phyloP scores from a whole-genome alignment of 1,140 invertebrate species.

The Leptestheria dahalacensis region DNA sequence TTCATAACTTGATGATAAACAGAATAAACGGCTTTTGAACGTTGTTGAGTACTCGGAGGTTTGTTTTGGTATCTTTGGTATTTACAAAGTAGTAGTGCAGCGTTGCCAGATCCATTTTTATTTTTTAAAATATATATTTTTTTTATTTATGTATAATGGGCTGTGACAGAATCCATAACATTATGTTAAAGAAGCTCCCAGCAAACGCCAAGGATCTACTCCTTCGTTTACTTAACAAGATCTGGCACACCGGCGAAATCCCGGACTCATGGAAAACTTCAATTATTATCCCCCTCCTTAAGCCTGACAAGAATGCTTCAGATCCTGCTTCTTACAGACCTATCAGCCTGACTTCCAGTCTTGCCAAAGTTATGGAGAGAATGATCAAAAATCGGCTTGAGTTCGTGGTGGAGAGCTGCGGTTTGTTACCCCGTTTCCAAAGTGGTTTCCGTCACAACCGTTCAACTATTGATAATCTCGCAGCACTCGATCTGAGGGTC shows the following conservation, averaged over 20 bases:
- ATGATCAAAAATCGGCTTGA: not conserved
- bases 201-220: not conserved
- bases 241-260: not conserved
- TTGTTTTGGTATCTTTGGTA: too few relatives aligned
- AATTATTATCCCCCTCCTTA: not conserved
- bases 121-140: too few relatives aligned
- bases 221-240: not conserved
- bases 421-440: not conserved
- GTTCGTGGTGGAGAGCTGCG: not conserved
- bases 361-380: not conserved
- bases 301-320: not conserved
- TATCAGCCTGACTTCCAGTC: not conserved
- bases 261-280: not conserved
- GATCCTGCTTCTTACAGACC: not conserved
- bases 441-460: not conserved
- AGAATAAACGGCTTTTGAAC: too few relatives aligned
- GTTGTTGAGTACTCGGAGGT: too few relatives aligned
- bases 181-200: not conserved
- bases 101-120: too few relatives aligned
- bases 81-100: too few relatives aligned
- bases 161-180: too few relatives aligned
- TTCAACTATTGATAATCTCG: not conserved
- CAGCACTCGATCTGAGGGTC: not conserved
- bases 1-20: too few relatives aligned
- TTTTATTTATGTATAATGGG: too few relatives aligned